Conservation (phyloP, 2,113 vertebrate species). For the Pelusios castaneus region DNA sequence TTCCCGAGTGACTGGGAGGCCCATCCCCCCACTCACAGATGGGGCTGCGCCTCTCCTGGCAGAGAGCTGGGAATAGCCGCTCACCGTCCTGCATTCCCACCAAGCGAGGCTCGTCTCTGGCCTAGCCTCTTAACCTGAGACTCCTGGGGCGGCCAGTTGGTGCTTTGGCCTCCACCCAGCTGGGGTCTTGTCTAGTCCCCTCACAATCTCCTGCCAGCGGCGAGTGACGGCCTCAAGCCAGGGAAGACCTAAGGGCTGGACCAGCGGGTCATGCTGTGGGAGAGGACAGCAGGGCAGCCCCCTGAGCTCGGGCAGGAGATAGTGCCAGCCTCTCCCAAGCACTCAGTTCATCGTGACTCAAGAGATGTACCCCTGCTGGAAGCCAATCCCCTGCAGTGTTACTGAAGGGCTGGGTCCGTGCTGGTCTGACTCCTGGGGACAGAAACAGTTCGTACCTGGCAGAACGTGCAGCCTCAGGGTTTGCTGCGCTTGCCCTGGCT, state of each 20-base stretch:
- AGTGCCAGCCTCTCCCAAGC: not conserved
- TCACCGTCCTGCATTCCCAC: too few relatives aligned
- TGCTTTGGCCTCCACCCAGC: not conserved
- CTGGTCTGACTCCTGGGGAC: not conserved
- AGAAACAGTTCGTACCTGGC: fast-evolving
- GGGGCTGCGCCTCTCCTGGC: not conserved
- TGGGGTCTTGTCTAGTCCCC: not conserved
- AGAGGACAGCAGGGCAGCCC: not conserved
- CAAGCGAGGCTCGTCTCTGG: not conserved
- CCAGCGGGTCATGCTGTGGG: too few relatives aligned
- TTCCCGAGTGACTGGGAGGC: not conserved
- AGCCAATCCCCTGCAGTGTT: not conserved
- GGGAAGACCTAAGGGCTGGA: not conserved
- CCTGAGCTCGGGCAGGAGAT: not conserved
- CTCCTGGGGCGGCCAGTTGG: not conserved
- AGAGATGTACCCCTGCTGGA: not conserved
- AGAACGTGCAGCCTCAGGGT: conserved; percentile 71
- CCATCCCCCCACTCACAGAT: not conserved
- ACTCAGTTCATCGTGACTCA: not conserved
- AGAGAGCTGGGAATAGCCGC: not conserved
- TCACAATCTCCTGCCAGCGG: not conserved
- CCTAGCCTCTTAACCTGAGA: not conserved
- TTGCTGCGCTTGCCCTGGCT: conserved; percentile 83
- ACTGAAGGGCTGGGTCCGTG: not conserved
- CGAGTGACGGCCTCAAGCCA: not conserved